Conservation (phyloP, 2,888 invertebrate genomes). For the Dichetophora obliterata region DNA sequence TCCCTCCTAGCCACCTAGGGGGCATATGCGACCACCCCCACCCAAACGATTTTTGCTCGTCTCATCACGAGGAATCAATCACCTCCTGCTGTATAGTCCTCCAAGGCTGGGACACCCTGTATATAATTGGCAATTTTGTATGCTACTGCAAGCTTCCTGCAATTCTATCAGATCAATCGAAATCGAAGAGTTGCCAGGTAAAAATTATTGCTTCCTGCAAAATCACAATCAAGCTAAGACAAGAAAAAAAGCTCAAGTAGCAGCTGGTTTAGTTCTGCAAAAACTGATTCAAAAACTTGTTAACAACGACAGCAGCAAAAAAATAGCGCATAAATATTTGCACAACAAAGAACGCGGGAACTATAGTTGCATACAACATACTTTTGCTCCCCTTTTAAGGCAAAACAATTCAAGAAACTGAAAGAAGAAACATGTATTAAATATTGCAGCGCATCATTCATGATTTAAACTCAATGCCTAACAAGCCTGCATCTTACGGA, state of each 20-base stretch:
- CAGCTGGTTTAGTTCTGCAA: constrained; percentile 1
- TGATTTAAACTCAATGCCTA: constrained; percentile 12
- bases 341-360: constrained; percentile 3
- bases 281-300: neutral
- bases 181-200: neutral
- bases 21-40: too few species aligned
- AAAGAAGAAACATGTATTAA: neutral
- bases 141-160: neutral
- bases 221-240: constrained; percentile 16
- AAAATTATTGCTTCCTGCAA: constrained; percentile 31
- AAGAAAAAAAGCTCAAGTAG: neutral
- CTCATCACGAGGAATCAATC: too few species aligned
- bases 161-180: neutral
- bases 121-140: neutral
- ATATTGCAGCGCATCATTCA: constrained; percentile 37
- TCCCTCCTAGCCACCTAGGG: too few species aligned
- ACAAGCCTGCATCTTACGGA: constrained; percentile 4
- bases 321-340: neutral
- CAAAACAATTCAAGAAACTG: neutral
- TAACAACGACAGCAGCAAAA: constrained; percentile 7
- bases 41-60: too few species aligned
- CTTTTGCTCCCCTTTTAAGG: neutral
- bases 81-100: too few species aligned
- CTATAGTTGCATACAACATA: neutral
- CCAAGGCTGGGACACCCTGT: too few species aligned